Conservation (phyloP, 2,888 invertebrate species). For the Gnatocerus cornutus region DNA sequence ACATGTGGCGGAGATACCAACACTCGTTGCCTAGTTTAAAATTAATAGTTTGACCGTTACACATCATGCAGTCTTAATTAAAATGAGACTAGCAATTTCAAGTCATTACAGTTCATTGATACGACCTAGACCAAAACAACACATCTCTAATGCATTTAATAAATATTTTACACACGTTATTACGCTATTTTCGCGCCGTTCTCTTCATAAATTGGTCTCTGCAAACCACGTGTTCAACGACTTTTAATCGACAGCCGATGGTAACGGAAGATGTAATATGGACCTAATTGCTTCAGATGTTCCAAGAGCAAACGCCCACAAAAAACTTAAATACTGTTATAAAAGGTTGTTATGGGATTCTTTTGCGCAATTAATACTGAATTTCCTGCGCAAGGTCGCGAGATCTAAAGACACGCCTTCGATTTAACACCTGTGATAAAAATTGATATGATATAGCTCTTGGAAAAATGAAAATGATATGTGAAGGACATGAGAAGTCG, state of each 20-base stretch:
- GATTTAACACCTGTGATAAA: slow-evolving; percentile 4
- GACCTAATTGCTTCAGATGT: slow-evolving; percentile 23
- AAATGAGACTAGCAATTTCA: slow-evolving; percentile 50
- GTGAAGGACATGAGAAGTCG: slow-evolving; percentile 13
- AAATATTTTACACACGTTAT: slow-evolving; percentile 37
- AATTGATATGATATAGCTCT: not conserved
- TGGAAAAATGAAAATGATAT: slow-evolving; percentile 8
- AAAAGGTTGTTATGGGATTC: slow-evolving; percentile 28
- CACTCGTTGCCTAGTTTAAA: slow-evolving; percentile 5
- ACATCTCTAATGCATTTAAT: slow-evolving; percentile 28
- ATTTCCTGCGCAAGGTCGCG: slow-evolving; percentile 15
- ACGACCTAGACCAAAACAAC: slow-evolving; percentile 50
- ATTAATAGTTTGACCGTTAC: slow-evolving; percentile 51
- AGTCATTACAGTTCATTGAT: slow-evolving; percentile 54
- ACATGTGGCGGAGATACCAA: not conserved
- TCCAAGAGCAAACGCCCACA: slow-evolving; percentile 30
- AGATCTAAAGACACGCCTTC: slow-evolving; percentile 13
- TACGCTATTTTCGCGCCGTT: slow-evolving; percentile 45
- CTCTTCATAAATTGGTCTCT: slow-evolving; percentile 24
- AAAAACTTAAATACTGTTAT: slow-evolving; percentile 39
- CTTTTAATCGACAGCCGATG: slow-evolving; percentile 16
- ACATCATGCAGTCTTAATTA: slow-evolving; percentile 51
- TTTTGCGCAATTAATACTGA: slow-evolving; percentile 16
- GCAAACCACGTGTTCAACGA: slow-evolving; percentile 30
- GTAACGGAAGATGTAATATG: slow-evolving; percentile 33